Conservation (phyloP, 2,113 vertebrate genomes). For the Bubo blakistoni region DNA sequence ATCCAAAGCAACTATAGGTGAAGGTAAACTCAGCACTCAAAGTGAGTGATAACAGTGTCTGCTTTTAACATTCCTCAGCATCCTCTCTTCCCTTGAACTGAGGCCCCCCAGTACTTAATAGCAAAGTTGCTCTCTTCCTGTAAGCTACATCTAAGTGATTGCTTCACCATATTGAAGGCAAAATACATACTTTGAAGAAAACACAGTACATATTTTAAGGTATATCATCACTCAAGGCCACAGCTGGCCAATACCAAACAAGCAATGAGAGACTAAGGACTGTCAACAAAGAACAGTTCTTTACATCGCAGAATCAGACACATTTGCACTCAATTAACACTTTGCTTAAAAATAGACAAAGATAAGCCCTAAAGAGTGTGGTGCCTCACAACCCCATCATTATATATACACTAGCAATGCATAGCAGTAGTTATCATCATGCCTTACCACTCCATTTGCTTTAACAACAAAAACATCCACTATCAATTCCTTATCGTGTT, state of each 20-base stretch:
- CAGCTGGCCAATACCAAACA: constrained; percentile 64
- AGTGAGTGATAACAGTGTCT: constrained; percentile 4
- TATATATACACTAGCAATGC: not conserved
- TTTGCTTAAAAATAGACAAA: constrained; percentile 57
- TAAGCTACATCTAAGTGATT: constrained; percentile 39
- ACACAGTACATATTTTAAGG: constrained; percentile 63
- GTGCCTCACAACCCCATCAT: not conserved
- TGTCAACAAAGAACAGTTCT: constrained; percentile 56
- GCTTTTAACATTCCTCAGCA: constrained; percentile 50
- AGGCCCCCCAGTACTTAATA: not conserved
- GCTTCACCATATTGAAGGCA: constrained; percentile 52
- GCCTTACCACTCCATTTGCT: constrained; percentile 15
- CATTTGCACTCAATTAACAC: constrained; percentile 52
- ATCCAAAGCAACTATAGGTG: not conserved
- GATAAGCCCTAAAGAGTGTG: constrained; percentile 35
- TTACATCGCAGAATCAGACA: constrained; percentile 52
- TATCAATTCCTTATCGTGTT: constrained; percentile 22
- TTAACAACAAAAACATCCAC: not conserved
- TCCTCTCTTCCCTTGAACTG: not conserved
- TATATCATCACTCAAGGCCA: constrained; percentile 62
- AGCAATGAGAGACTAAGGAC: constrained; percentile 44
- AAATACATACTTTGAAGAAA: constrained; percentile 55
- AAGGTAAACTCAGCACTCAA: not conserved
- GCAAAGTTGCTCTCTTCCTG: constrained; percentile 1
- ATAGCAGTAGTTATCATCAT: not conserved